Conservation (phyloP, 23 tunicate genomes). For the Trididemnum clinides region DNA sequence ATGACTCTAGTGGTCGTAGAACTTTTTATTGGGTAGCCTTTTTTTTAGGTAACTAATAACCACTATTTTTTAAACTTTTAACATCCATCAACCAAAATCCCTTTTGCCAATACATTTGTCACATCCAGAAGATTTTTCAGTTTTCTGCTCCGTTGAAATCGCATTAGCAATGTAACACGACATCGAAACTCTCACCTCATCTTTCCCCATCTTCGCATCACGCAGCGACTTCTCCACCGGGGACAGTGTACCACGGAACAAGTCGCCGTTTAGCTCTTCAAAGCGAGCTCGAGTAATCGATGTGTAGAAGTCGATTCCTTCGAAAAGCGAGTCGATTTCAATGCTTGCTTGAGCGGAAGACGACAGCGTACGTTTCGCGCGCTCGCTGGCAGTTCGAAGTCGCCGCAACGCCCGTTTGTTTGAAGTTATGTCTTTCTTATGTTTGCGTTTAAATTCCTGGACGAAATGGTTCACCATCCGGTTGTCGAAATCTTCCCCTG, state of each 20-base stretch:
- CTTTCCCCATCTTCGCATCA: slow-evolving; percentile 92
- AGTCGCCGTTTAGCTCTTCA: slow-evolving; percentile 83
- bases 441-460: slow-evolving; percentile 62
- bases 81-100: no score
- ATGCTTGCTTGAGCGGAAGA: slow-evolving; percentile 71
- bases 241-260: slow-evolving; percentile 94
- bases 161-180: background rate
- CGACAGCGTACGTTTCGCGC: slow-evolving; percentile 90
- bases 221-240: slow-evolving; percentile 95
- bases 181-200: background rate
- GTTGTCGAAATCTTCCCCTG: slow-evolving; percentile 72
- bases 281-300: slow-evolving; percentile 98
- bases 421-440: slow-evolving; percentile 69
- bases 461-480: slow-evolving; percentile 57
- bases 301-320: slow-evolving; percentile 98
- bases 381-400: slow-evolving; percentile 83
- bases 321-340: slow-evolving; percentile 97
- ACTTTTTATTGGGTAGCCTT: no score
- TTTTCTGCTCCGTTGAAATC: no score
- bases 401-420: slow-evolving; percentile 69
- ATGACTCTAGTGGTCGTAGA: no score
- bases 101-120: no score
- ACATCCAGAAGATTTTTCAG: no score
- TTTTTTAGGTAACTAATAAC: no score
- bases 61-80: no score